A percentile compares a stretch with the other conserved stretches of the same genome.
Conservation (phyloP, 1,140 invertebrate species). For the Drosophila kikkawai region DNA sequence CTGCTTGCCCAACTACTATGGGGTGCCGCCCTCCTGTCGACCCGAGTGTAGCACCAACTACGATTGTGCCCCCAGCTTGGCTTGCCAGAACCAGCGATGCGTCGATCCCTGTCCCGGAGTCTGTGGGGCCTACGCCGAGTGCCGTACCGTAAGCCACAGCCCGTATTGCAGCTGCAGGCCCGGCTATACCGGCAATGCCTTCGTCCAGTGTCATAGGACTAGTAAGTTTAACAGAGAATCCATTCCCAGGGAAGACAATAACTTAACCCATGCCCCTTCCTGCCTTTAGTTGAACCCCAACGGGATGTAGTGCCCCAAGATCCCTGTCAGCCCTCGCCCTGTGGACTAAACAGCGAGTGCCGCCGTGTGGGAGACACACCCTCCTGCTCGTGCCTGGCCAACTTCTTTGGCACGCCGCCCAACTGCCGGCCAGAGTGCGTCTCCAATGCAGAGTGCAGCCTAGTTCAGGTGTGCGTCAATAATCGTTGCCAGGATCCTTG, state of each 20-base stretch:
- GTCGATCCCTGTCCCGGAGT: conserved; percentile 88
- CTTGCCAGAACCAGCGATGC: conserved; percentile 90
- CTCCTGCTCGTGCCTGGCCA: conserved; percentile 87
- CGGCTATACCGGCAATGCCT: conserved; percentile 88
- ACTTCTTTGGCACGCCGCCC: conserved; percentile 89
- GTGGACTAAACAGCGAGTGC: conserved; percentile 91
- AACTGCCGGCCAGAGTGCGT: conserved; percentile 89
- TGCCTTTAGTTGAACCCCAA: conserved; percentile 70
- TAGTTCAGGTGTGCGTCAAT: conserved; percentile 87
- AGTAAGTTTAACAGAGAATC: conserved; percentile 85
- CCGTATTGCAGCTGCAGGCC: conserved; percentile 88
- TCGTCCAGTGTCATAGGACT: conserved; percentile 87
- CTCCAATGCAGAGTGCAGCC: conserved; percentile 88
- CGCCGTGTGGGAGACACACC: conserved; percentile 87
- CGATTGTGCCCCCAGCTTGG: conserved; percentile 88
- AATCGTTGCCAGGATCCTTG: conserved; percentile 91
- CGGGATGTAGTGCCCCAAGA: conserved; percentile 82
- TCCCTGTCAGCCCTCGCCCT: conserved; percentile 91
- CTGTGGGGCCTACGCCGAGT: conserved; percentile 89
- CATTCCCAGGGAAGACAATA: neutral
- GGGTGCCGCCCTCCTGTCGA: conserved; percentile 88
- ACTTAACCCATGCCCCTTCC: neutral
- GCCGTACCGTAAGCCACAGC: conserved; percentile 88
- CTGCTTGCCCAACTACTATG: conserved; percentile 88
- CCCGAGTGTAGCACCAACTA: conserved; percentile 89